These are phyloP conservation scores for Lethrus apterus DNA, from an alignment of 1,140 invertebrate genomes.

Conservation along the genomic window DNA sequence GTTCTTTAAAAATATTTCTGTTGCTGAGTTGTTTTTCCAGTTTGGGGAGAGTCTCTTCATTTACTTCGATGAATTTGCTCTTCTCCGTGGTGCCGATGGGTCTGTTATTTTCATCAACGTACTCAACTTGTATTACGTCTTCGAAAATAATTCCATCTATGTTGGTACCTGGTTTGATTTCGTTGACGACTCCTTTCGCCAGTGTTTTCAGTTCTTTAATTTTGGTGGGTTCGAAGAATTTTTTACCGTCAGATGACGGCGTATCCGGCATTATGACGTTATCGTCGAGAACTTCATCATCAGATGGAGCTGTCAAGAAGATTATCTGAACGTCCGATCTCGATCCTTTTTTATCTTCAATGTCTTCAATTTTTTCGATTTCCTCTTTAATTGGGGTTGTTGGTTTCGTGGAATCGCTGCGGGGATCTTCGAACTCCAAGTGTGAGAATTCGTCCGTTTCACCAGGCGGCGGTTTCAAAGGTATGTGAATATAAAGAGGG, in stretches of 20 bases:
- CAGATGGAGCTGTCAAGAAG: constrained; percentile 36
- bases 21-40: constrained; percentile 7
- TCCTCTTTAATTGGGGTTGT: constrained; percentile 8
- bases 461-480: constrained; percentile 35
- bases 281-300: constrained; percentile 35
- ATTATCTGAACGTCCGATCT: constrained; percentile 33
- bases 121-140: constrained; percentile 12
- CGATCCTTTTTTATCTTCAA: constrained; percentile 1
- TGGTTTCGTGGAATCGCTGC: constrained; percentile 1
- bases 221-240: constrained; percentile 25
- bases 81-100: constrained; percentile 10
- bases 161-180: constrained; percentile 25
- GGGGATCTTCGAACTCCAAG: constrained; percentile 27
- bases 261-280: constrained; percentile 33
- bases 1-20: constrained; percentile 7
- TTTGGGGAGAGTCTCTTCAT: constrained; percentile 6
- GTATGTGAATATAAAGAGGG: constrained; percentile 39
- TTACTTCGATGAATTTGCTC: constrained; percentile 7
- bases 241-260: constrained; percentile 25
- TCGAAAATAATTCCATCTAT: constrained; percentile 14
- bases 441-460: constrained; percentile 36
- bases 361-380: constrained; percentile 14
- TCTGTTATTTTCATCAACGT: constrained; percentile 5
- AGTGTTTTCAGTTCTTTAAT: constrained; percentile 32
- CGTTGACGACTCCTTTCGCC: constrained; percentile 31